phyloP scores from a whole-genome alignment of 2,888 invertebrate species.

The Lochmaea crataegi region DNA sequence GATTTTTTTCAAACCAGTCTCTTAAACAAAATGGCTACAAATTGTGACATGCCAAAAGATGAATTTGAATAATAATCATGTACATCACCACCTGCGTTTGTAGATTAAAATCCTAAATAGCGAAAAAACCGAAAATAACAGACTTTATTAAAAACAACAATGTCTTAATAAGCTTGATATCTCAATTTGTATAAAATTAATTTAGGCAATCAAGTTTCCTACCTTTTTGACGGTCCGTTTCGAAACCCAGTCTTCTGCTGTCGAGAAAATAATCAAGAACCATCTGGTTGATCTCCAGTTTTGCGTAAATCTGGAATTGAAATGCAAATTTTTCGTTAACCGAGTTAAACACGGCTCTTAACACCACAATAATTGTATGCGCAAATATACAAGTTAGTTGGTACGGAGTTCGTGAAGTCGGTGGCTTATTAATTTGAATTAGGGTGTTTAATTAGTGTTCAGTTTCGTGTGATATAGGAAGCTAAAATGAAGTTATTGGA shows the following conservation, averaged over 20 bases:
- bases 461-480: conserved; percentile 43
- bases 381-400: conserved; percentile 45
- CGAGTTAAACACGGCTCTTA: conserved; percentile 43
- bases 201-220: background rate
- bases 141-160: too few relatives aligned
- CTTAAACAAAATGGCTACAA: too few relatives aligned
- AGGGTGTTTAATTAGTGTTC: conserved; percentile 44
- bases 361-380: conserved; percentile 47
- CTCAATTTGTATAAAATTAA: background rate
- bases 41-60: too few relatives aligned
- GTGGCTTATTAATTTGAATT: conserved; percentile 45
- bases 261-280: conserved; percentile 32
- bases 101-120: too few relatives aligned
- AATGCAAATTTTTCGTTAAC: conserved; percentile 47
- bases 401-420: conserved; percentile 43
- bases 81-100: too few relatives aligned
- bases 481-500: conserved; percentile 37
- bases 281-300: conserved; percentile 31
- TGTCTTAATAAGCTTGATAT: too few relatives aligned
- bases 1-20: too few relatives aligned
- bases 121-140: too few relatives aligned
- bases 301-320: conserved; percentile 41
- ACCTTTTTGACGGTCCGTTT: background rate
- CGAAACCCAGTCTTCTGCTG: background rate
- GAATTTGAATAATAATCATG: too few relatives aligned